These are phyloP conservation scores for Eueides isabella DNA, from an alignment of 1,140 invertebrate genomes.

Conservation along the genomic window DNA sequence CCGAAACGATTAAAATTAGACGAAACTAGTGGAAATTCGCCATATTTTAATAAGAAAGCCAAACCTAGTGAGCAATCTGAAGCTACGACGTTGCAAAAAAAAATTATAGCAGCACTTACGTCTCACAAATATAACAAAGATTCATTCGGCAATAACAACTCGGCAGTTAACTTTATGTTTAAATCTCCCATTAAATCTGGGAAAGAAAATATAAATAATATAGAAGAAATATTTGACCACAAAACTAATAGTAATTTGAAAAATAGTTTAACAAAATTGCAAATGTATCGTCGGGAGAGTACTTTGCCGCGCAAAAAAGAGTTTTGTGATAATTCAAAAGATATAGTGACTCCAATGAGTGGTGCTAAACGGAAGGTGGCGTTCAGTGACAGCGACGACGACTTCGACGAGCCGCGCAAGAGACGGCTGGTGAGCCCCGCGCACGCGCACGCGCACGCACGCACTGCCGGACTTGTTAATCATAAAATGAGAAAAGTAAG, in stretches of 20 bases:
- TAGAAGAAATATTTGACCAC: not conserved
- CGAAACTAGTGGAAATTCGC: conserved; percentile 50
- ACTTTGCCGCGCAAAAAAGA: conserved; percentile 41
- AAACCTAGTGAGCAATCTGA: conserved; percentile 53
- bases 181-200: conserved; percentile 44
- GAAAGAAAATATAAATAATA: conserved; percentile 59
- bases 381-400: conserved; percentile 68
- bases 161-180: conserved; percentile 40
- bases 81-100: conserved; percentile 56
- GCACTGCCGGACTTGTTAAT: not conserved
- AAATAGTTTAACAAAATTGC: conserved; percentile 51
- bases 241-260: conserved; percentile 37
- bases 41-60: conserved; percentile 68
- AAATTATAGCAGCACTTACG: conserved; percentile 58
- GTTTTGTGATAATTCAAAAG: conserved; percentile 17
- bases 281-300: conserved; percentile 56
- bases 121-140: conserved; percentile 46
- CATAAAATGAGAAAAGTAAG: conserved; percentile 14
- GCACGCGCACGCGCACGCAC: too few species aligned
- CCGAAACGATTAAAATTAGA: conserved; percentile 61
- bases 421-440: not conserved
- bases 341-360: conserved; percentile 10
- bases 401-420: conserved; percentile 50
- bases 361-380: conserved; percentile 40
- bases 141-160: conserved; percentile 39